These are phyloP conservation scores for Xanthia icteritia DNA, from an alignment of 2,888 invertebrate species.

Conservation along the genomic window DNA sequence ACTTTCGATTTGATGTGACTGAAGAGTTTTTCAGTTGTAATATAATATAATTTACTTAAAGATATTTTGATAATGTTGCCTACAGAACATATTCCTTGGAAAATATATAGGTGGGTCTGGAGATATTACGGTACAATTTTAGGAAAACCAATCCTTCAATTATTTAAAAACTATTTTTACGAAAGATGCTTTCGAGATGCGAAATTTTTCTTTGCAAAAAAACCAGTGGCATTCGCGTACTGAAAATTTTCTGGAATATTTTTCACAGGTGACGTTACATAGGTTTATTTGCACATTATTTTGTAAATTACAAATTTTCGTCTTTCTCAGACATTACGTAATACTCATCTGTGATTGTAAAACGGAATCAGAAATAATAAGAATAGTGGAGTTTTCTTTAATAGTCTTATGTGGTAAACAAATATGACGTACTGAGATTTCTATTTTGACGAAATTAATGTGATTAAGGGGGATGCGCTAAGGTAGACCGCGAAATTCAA, in stretches of 20 bases:
- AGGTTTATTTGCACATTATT: neutral
- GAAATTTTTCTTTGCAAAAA: neutral
- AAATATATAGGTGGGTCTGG: neutral
- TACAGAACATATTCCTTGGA: constrained; percentile 1
- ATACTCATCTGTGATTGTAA: constrained; percentile 76
- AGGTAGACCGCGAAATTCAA: too few species aligned
- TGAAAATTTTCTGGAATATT: neutral
- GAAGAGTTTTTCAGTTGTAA: neutral
- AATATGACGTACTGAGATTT: neutral
- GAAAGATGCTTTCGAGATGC: neutral
- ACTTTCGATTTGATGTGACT: constrained; percentile 18
- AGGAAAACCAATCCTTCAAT: neutral
- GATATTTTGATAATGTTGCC: neutral
- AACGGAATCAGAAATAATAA: constrained; percentile 46
- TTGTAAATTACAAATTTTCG: constrained; percentile 20
- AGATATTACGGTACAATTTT: neutral
- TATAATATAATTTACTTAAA: neutral
- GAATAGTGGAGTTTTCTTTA: constrained; percentile 18
- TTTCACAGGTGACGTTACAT: neutral
- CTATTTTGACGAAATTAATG: too few species aligned
- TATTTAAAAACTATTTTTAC: neutral
- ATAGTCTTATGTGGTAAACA: constrained; percentile 24
- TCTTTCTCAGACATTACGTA: constrained; percentile 44
- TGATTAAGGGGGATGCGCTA: too few species aligned
- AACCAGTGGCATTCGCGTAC: too few species aligned